Base-by-base conservation (phyloP, 2,888 invertebrate genomes). In the Luffia ferchaultella region DNA sequence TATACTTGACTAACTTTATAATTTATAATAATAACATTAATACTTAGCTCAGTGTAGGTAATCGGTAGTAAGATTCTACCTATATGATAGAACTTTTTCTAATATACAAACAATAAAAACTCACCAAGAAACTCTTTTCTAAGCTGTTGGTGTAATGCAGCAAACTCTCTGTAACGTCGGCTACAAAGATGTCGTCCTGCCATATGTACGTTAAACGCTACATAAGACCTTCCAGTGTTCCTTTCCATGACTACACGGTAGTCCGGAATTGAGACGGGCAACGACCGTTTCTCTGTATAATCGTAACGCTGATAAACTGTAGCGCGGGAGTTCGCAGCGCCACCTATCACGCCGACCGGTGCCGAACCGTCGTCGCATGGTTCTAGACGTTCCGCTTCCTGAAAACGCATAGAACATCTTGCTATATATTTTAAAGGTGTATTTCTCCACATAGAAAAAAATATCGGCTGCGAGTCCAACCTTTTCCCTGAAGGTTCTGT, bases 181-280 rank as follows among this genome's bases (percentile, higher is more conserved):
- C 98, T 98, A 78, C 99, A 99, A 50, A 99, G 85, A 71, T 98
- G 98, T 40, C 98, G 85, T 0, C 98, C 98, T 3, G 99, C 98
- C 98, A 99, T 98, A 76, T 99, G 97, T 56, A 99, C 97, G 71
- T 98, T 98, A 82, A 95, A 99, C 9, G 90, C 96, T 60, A 97
- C 96, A 82, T 90, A 98, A 60, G 94, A 91, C 63, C 98, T 94
- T 49, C 95, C 95, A 59, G 91, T 93, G 67, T 89, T 90, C 59
- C 93, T 85, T 69, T 95, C 95, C 79, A 79, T 77, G 2, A 95
- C 88, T 55, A 93, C 91, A 64, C 96, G 93, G 76, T 97, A 98
- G 84, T 98, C 97, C 41, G 99, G 99, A 63, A 99, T 93, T 68
- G 93, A 93, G 54, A 93, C 93, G 19, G 93, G 93, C 62, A 93